phyloP scores from a whole-genome alignment of 2,113 vertebrate species.

The Myrmecophaga tridactyla region DNA sequence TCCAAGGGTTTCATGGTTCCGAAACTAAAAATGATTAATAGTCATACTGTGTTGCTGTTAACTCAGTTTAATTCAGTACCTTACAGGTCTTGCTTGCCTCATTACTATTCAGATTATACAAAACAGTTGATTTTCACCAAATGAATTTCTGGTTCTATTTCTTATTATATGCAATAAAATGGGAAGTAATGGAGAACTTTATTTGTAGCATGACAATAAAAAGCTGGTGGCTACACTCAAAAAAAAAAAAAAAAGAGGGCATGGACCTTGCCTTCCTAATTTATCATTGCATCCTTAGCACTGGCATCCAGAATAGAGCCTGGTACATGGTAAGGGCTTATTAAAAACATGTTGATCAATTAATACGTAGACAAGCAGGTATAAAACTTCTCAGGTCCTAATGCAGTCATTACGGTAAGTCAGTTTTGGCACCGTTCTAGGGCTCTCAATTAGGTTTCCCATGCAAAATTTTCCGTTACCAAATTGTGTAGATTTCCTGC shows the following conservation, averaged over 20 bases:
- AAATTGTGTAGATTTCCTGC: not conserved
- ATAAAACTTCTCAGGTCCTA: not conserved
- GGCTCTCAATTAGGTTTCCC: not conserved
- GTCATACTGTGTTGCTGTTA: slow-evolving; percentile 25
- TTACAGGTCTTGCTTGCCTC: slow-evolving; percentile 58
- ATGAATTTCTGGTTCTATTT: slow-evolving; percentile 65
- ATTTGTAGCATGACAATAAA: slow-evolving; percentile 85
- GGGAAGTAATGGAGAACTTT: slow-evolving; percentile 81
- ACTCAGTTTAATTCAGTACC: slow-evolving; percentile 55
- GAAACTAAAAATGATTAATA: not conserved
- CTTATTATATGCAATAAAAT: slow-evolving; percentile 77
- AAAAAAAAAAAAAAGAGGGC: not conserved
- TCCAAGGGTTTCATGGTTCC: not conserved
- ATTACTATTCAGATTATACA: slow-evolving; percentile 21
- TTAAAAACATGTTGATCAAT: not conserved
- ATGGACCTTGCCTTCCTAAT: not conserved
- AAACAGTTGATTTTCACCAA: slow-evolving; percentile 70
- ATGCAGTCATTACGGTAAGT: not conserved
- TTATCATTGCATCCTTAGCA: not conserved
- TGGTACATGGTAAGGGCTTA: not conserved
- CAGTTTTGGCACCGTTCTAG: not conserved
- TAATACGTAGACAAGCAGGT: not conserved
- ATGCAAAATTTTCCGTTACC: not conserved
- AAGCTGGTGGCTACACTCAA: slow-evolving; percentile 79
- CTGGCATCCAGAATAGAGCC: not conserved